phyloP scores from a whole-genome alignment of 2,888 invertebrate genomes.

The Amiota minor region DNA sequence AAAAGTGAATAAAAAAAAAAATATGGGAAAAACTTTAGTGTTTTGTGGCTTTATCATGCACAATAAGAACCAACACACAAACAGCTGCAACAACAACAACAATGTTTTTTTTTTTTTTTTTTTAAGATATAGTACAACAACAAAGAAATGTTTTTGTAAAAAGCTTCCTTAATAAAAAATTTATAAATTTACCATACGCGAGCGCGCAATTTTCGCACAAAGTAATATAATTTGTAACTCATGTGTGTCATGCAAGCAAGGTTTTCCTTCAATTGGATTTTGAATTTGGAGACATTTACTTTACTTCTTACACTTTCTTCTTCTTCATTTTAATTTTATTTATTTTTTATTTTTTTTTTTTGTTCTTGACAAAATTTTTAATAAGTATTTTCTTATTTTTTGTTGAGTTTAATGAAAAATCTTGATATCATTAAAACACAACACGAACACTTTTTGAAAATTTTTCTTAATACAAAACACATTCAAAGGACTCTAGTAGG shows the following conservation, averaged over 20 bases:
- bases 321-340: no score
- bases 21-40: not conserved
- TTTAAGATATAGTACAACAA: not conserved
- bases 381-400: not conserved
- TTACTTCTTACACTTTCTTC: not conserved
- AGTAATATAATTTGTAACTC: conserved; percentile 12
- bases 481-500: not conserved
- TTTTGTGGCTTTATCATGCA: conserved; percentile 20
- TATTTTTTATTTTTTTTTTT: no score
- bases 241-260: not conserved
- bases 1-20: conserved; percentile 19
- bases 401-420: not conserved
- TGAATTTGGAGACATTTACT: not conserved
- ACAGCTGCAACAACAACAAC: no score
- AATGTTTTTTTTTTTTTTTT: no score
- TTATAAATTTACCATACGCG: conserved; percentile 20
- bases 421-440: not conserved
- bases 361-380: not conserved
- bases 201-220: not conserved
- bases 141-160: not conserved
- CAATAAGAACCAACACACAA: not conserved
- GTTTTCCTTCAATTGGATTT: conserved; percentile 4
- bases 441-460: not conserved
- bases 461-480: not conserved
- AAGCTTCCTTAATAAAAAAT: conserved; percentile 17